phyloP scores from a whole-genome alignment of 1,140 invertebrate genomes.

The Zophobas morio region DNA sequence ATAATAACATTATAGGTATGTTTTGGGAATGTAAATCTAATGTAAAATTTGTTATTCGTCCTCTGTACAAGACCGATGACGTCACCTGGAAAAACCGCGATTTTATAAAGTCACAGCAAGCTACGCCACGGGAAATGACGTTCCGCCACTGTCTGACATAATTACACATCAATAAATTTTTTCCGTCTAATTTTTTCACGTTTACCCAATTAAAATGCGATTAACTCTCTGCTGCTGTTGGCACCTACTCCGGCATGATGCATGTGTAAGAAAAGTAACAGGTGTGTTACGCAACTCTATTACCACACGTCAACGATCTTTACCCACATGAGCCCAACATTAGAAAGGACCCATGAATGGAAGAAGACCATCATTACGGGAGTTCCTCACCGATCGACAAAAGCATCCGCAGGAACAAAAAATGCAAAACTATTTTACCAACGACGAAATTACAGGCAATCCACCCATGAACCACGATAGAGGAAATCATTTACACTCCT shows the following conservation, averaged over 20 bases:
- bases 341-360: constrained; percentile 13
- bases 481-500: no score
- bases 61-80: no score
- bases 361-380: background rate
- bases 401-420: no score
- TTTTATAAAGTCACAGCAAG: no score
- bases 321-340: background rate
- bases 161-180: background rate
- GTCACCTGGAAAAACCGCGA: background rate
- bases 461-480: no score
- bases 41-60: background rate
- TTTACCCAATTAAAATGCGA: background rate
- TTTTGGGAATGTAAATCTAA: no score
- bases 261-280: background rate
- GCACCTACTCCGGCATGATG: background rate
- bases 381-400: no score
- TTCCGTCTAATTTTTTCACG: background rate
- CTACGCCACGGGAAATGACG: no score
- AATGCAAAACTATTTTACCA: no score
- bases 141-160: background rate
- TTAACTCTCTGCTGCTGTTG: background rate
- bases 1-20: no score
- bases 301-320: background rate
- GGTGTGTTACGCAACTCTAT: constrained; percentile 4
- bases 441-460: no score